Conservation (phyloP, 2,888 invertebrate genomes). For the Hydrotaea cyrtoneurina region DNA sequence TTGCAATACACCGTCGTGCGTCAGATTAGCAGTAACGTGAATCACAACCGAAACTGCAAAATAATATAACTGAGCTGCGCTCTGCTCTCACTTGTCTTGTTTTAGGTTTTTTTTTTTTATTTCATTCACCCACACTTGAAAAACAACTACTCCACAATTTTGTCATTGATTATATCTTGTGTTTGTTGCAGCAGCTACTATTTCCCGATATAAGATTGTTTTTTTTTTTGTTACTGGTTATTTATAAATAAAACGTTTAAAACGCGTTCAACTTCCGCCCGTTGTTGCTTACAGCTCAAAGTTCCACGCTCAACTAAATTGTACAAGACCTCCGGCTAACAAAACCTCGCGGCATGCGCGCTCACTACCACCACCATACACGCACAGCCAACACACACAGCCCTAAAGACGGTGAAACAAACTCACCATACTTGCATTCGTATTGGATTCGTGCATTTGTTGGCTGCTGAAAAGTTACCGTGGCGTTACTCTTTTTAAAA, state of each 20-base stretch:
- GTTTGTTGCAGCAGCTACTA: background rate
- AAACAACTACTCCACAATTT: background rate
- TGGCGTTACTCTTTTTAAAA: background rate
- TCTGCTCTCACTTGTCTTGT: too few species aligned
- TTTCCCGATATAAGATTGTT: background rate
- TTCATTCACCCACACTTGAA: background rate
- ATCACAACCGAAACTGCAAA: too few species aligned
- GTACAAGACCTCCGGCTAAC: conserved; percentile 77
- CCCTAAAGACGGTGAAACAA: background rate
- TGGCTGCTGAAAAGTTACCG: background rate
- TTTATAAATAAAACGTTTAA: background rate
- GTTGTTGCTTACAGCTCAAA: conserved; percentile 73
- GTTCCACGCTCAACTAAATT: conserved; percentile 75
- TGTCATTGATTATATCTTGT: background rate
- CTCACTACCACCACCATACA: conserved; percentile 35
- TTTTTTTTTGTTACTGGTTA: background rate
- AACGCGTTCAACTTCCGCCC: conserved; percentile 53
- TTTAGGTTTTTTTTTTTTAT: too few species aligned
- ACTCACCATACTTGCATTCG: conserved; percentile 38
- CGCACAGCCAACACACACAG: background rate
- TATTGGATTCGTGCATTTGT: conserved; percentile 47
- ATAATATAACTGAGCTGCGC: too few species aligned
- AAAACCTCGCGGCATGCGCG: conserved; percentile 75
- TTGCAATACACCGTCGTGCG: too few species aligned
- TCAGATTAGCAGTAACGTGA: too few species aligned